Percentiles rank a stretch among this genome's conserved stretches.
Evolutionary conservation across 2,113 vertebrate species (phyloP).

Genomic region (Oncorhynchus clarkii): DNA sequence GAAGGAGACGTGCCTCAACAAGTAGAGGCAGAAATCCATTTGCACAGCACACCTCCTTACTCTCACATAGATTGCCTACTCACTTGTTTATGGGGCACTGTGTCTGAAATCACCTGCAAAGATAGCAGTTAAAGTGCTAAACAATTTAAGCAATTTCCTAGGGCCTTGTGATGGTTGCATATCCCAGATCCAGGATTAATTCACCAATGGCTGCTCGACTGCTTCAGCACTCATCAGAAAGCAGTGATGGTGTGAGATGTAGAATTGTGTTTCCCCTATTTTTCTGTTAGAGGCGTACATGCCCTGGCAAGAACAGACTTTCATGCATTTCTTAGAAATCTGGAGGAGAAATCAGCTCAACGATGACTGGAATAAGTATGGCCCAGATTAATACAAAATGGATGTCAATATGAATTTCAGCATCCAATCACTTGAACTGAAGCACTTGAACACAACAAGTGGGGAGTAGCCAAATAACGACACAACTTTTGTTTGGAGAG

Average conservation of each 20-base stretch:
- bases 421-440: conserved; percentile 73
- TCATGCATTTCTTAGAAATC: conserved; percentile 62
- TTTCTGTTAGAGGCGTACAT: conserved; percentile 41
- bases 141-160: conserved; percentile 43
- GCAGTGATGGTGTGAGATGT: conserved; percentile 66
- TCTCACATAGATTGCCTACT: conserved; percentile 8
- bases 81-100: conserved; percentile 4
- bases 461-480: conserved; percentile 64
- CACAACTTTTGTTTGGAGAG: conserved; percentile 28
- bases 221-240: conserved; percentile 67
- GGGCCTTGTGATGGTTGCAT: conserved; percentile 35
- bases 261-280: conserved; percentile 47
- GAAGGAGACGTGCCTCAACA: conserved; percentile 19
- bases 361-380: conserved; percentile 66
- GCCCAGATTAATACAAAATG: conserved; percentile 57
- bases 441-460: conserved; percentile 65
- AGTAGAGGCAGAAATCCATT: conserved; percentile 3
- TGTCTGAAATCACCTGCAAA: conserved; percentile 30
- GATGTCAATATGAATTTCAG: conserved; percentile 68
- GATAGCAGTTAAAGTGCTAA: conserved; percentile 11
- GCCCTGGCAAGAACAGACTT: conserved; percentile 63
- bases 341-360: conserved; percentile 64
- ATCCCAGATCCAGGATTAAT: conserved; percentile 61
- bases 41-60: not conserved
- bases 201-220: conserved; percentile 17